Conservation (phyloP, 2,797 vertebrate species). For the Oryzias dopingdopingensis region DNA sequence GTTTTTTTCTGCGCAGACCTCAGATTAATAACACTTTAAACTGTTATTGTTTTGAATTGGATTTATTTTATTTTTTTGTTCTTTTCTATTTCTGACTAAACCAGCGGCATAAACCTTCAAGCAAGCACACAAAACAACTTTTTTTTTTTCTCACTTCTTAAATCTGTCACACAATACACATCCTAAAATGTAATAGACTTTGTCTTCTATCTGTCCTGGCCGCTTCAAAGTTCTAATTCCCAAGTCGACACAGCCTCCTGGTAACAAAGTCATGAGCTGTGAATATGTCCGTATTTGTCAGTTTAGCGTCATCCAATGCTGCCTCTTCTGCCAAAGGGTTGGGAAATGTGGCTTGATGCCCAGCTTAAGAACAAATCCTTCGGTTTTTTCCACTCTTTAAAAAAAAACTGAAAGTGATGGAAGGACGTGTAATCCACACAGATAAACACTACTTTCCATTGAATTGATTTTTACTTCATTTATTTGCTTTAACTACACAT, state of each 20-base stretch:
- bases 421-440: slow-evolving; percentile 45
- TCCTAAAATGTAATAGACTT: background rate
- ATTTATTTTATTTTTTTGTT: slow-evolving; percentile 47
- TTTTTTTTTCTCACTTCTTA: slow-evolving; percentile 4
- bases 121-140: slow-evolving; percentile 3
- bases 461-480: slow-evolving; percentile 31
- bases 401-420: slow-evolving; percentile 48
- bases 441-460: slow-evolving; percentile 39
- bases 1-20: slow-evolving; percentile 64
- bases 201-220: background rate
- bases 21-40: slow-evolving; percentile 66
- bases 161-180: background rate
- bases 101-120: background rate
- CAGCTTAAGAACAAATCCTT: slow-evolving; percentile 52
- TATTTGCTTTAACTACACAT: slow-evolving; percentile 23
- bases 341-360: slow-evolving; percentile 51
- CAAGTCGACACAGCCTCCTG: slow-evolving; percentile 3
- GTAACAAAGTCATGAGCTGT: slow-evolving; percentile 12
- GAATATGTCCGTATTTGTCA: slow-evolving; percentile 27
- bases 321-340: slow-evolving; percentile 36
- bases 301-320: slow-evolving; percentile 36
- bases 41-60: slow-evolving; percentile 50
- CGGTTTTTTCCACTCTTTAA: slow-evolving; percentile 30
- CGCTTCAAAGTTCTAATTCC: slow-evolving; percentile 1
- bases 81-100: slow-evolving; percentile 16